Evolutionary conservation across 2,888 invertebrate species (phyloP).

Genomic region (Pristionchus mayeri): DNA sequence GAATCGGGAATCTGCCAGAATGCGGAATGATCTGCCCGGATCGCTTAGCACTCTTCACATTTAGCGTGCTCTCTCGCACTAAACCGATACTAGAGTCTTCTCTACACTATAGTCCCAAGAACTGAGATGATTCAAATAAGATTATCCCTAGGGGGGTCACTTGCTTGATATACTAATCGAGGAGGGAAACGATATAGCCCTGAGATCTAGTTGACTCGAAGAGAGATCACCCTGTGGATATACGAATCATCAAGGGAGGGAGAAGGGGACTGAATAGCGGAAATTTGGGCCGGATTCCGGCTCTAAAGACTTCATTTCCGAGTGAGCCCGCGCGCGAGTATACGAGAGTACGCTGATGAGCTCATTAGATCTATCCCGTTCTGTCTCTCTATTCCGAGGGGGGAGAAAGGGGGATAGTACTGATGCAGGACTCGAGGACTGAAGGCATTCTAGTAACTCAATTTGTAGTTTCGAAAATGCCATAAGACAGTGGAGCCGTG

Average conservation of each 20-base stretch:
- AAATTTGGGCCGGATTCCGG: constrained; percentile 26
- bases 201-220: neutral
- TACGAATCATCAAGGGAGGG: neutral
- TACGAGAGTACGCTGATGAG: constrained; percentile 34
- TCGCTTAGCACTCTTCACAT: no score
- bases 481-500: neutral
- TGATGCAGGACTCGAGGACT: neutral
- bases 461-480: neutral
- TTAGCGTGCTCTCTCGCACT: no score
- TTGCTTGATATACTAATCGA: no score
- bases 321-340: neutral
- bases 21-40: no score
- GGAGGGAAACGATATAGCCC: no score
- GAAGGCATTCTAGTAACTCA: neutral
- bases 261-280: neutral
- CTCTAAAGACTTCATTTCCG: constrained; percentile 41
- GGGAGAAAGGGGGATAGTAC: neutral
- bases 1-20: no score
- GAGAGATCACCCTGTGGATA: neutral
- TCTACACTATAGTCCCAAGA: no score
- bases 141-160: no score
- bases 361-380: constrained; percentile 9
- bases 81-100: no score
- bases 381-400: neutral
- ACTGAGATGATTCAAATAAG: no score